These are phyloP conservation scores for Lindbergichthys nudifrons DNA, from an alignment of 2,797 vertebrate species.

Conservation along the genomic window DNA sequence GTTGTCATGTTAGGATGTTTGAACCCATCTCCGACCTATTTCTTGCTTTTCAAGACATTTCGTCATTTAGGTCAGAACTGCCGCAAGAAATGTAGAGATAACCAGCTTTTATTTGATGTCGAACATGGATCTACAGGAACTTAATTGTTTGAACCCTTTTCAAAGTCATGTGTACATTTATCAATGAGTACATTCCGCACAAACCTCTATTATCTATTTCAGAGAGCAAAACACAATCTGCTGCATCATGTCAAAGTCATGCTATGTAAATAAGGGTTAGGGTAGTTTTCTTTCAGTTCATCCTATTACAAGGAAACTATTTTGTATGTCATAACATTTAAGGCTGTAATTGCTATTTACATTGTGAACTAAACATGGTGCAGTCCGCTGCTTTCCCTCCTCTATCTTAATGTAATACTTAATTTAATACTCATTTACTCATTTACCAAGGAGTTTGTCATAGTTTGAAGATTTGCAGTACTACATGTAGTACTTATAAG, in stretches of 20 bases:
- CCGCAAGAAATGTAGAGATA: background rate
- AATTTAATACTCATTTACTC: background rate
- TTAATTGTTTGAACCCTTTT: background rate
- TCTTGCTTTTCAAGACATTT: background rate
- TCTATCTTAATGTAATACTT: conserved; percentile 1
- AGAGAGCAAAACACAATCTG: background rate
- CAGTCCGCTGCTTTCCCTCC: background rate
- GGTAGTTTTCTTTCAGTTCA: background rate
- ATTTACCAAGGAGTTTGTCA: background rate
- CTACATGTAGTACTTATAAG: background rate
- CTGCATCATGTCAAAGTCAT: background rate
- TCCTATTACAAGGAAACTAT: background rate
- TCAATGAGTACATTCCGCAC: background rate
- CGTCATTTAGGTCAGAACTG: background rate
- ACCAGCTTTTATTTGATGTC: background rate
- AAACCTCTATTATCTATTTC: background rate
- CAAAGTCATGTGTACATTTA: background rate
- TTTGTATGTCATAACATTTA: background rate
- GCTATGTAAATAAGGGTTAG: background rate
- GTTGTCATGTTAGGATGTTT: background rate
- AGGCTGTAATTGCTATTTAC: background rate
- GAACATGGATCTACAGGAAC: background rate
- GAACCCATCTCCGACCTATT: background rate
- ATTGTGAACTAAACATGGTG: no score
- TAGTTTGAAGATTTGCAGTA: background rate